Evolutionary conservation across 37 sponge, comb jelly and placozoan species (phyloP).

Genomic region (Amphimedon queenslandica): DNA sequence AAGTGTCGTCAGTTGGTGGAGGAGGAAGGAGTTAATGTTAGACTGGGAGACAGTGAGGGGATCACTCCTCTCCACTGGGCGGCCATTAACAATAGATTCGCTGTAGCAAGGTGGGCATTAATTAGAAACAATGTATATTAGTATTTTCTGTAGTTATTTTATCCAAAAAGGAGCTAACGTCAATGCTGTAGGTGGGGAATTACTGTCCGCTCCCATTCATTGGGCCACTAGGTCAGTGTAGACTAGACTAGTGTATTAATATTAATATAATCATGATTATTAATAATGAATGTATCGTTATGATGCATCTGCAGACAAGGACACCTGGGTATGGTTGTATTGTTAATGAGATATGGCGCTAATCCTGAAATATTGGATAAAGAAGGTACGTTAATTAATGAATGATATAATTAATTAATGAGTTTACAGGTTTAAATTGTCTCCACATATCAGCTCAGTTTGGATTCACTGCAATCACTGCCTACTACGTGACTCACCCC

Average conservation of each 20-base stretch:
- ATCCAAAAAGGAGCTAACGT: slow-evolving; percentile 89
- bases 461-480: slow-evolving; percentile 70
- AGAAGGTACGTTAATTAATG: slow-evolving; percentile 51
- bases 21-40: slow-evolving; percentile 53
- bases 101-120: slow-evolving; percentile 58
- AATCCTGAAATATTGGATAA: slow-evolving; percentile 64
- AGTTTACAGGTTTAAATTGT: slow-evolving; percentile 52
- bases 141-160: slow-evolving; percentile 48
- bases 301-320: slow-evolving; percentile 61
- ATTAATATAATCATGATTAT: not conserved
- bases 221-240: slow-evolving; percentile 87
- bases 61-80: slow-evolving; percentile 96
- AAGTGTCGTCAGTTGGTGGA: slow-evolving; percentile 84
- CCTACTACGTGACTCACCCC: slow-evolving; percentile 62
- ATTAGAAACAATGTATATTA: not conserved
- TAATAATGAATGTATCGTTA: not conserved
- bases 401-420: not conserved
- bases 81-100: slow-evolving; percentile 91
- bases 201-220: slow-evolving; percentile 81
- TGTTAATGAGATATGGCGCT: slow-evolving; percentile 83
- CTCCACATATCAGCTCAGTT: slow-evolving; percentile 92
- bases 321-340: slow-evolving; percentile 84
- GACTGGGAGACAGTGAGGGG: slow-evolving; percentile 64
- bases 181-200: slow-evolving; percentile 85
- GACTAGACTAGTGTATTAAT: not conserved